A percentile compares a stretch with the other conserved stretches of the same genome.
phyloP scores from a whole-genome alignment of 2,797 vertebrate genomes.

The Streptopelia turtur region DNA sequence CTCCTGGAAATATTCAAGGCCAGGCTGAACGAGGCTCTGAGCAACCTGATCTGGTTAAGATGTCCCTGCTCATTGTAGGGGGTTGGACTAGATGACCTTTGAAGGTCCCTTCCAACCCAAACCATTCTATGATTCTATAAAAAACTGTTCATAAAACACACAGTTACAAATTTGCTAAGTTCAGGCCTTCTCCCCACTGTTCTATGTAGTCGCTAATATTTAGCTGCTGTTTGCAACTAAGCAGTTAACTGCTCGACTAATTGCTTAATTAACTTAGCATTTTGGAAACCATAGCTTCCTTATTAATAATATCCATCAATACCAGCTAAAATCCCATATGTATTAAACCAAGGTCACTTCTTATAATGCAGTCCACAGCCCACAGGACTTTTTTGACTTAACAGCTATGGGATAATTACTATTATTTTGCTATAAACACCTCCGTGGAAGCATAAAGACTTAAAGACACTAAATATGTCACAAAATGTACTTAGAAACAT shows the following conservation, averaged over 20 bases:
- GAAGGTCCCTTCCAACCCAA: not conserved
- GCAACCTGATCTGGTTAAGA: not conserved
- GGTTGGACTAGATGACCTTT: not conserved
- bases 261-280: not conserved
- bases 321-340: not conserved
- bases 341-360: not conserved
- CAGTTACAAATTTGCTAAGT: not conserved
- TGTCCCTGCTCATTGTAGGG: not conserved
- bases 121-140: not conserved
- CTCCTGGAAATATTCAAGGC: not conserved
- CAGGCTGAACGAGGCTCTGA: not conserved
- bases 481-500: not conserved
- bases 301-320: not conserved
- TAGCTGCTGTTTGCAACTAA: not conserved
- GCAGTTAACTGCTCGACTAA: not conserved
- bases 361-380: not conserved
- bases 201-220: not conserved
- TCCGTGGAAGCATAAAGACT: not conserved
- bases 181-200: not conserved
- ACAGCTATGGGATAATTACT: not conserved
- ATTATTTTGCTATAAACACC: not conserved
- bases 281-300: not conserved
- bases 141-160: not conserved
- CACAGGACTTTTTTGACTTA: not conserved
- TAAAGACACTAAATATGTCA: not conserved